These are phyloP conservation scores for Geophilus truncorum DNA, from an alignment of 2,888 invertebrate species.

Conservation along the genomic window DNA sequence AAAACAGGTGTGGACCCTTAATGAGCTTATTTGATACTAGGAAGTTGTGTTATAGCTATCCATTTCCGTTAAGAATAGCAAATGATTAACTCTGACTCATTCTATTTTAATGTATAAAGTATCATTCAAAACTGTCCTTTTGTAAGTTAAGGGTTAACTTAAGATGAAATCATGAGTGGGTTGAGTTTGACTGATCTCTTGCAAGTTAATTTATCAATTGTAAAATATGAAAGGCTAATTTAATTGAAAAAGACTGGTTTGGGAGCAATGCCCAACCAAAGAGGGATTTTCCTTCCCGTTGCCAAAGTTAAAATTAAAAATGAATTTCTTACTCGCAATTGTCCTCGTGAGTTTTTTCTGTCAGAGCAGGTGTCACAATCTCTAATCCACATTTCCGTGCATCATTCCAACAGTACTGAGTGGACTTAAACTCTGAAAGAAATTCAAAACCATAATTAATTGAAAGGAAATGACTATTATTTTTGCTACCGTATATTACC, in stretches of 20 bases:
- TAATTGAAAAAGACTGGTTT: background rate
- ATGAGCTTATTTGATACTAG: background rate
- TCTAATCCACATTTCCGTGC: background rate
- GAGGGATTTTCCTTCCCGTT: background rate
- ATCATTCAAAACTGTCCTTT: background rate
- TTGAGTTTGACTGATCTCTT: background rate
- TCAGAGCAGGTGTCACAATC: background rate
- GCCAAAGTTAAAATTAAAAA: background rate
- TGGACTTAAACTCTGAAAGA: background rate
- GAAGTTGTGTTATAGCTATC: background rate
- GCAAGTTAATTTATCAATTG: background rate
- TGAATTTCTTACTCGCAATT: conserved; percentile 3
- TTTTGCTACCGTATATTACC: background rate
- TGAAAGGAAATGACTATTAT: background rate
- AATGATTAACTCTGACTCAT: background rate
- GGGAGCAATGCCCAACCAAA: background rate
- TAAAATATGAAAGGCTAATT: background rate
- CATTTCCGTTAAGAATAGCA: background rate
- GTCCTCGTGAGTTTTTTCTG: background rate
- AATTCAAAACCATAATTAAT: background rate
- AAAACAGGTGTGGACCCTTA: background rate
- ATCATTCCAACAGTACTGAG: conserved; percentile 8
- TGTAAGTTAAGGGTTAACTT: background rate
- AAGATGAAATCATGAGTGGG: conserved; percentile 19
- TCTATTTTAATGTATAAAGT: background rate